Evolutionary conservation across 2,888 invertebrate genomes (phyloP).

Genomic region (Plagiodera versicolora): DNA sequence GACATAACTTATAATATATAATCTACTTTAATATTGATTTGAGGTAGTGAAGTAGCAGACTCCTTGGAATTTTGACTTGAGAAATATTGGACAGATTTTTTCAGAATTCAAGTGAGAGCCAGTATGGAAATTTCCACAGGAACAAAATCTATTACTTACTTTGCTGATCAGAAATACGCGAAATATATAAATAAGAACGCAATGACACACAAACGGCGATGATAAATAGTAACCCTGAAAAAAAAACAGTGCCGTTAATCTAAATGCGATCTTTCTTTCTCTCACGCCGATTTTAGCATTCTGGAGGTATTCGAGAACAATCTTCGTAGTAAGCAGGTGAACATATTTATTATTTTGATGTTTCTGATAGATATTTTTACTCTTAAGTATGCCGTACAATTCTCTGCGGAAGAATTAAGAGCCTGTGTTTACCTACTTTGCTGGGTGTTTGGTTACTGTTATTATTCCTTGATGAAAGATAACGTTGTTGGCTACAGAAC

Average conservation of each 20-base stretch:
- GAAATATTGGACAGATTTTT: too few species aligned
- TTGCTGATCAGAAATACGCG: too few species aligned
- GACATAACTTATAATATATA: too few species aligned
- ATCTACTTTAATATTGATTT: too few species aligned
- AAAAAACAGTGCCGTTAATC: background rate
- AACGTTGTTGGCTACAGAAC: too few species aligned
- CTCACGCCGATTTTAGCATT: background rate
- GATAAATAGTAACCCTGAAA: background rate
- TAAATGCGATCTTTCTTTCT: background rate
- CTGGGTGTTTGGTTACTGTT: background rate
- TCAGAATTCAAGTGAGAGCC: too few species aligned
- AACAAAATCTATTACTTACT: too few species aligned
- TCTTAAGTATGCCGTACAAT: background rate
- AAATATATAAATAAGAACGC: too few species aligned
- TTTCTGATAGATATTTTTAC: background rate
- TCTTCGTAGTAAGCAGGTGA: background rate
- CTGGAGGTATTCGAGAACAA: background rate
- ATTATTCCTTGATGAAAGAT: background rate
- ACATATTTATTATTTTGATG: background rate
- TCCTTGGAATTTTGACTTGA: too few species aligned
- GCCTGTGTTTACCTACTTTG: background rate
- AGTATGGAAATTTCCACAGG: too few species aligned
- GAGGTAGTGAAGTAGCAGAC: too few species aligned
- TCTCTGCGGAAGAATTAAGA: background rate
- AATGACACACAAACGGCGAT: background rate